phyloP scores from a whole-genome alignment of 2,888 invertebrate genomes.

The Melanotus villosus region DNA sequence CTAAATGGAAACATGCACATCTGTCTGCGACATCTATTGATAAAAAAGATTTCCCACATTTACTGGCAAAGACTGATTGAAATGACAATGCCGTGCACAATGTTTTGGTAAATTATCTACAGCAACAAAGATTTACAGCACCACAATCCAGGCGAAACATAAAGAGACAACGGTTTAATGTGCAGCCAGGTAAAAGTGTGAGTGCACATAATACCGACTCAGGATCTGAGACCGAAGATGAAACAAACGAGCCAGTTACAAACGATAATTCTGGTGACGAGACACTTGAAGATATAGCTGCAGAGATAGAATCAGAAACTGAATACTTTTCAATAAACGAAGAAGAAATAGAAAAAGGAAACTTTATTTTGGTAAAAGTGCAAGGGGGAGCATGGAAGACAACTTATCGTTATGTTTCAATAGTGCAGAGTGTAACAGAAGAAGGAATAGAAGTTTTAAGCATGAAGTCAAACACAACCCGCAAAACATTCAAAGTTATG shows the following conservation, averaged over 20 bases:
- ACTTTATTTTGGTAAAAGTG: constrained; percentile 14
- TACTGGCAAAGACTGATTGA: not conserved
- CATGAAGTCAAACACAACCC: constrained; percentile 12
- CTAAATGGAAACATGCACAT: not conserved
- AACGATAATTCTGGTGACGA: constrained; percentile 12
- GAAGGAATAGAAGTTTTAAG: constrained; percentile 4
- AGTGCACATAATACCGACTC: not conserved
- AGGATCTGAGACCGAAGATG: not conserved
- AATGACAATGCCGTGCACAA: constrained; percentile 11
- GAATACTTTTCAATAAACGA: not conserved
- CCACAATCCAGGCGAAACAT: not conserved
- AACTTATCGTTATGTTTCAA: constrained; percentile 30
- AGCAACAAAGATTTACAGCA: not conserved
- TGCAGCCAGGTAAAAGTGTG: not conserved
- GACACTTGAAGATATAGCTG: not conserved
- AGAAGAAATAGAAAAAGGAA: constrained; percentile 13
- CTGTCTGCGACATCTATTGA: constrained; percentile 12
- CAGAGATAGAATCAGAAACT: not conserved
- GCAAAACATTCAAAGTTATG: constrained; percentile 7
- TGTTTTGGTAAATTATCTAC: not conserved
- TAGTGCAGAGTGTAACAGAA: constrained; percentile 4
- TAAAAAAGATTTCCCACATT: constrained; percentile 22
- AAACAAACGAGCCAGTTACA: not conserved
- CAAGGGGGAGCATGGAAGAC: not conserved
- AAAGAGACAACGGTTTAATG: constrained; percentile 1